These are phyloP conservation scores for Halisarca cf. caerulea DNA, from an alignment of 37 sponge, comb jelly and placozoan genomes.

Conservation along the genomic window DNA sequence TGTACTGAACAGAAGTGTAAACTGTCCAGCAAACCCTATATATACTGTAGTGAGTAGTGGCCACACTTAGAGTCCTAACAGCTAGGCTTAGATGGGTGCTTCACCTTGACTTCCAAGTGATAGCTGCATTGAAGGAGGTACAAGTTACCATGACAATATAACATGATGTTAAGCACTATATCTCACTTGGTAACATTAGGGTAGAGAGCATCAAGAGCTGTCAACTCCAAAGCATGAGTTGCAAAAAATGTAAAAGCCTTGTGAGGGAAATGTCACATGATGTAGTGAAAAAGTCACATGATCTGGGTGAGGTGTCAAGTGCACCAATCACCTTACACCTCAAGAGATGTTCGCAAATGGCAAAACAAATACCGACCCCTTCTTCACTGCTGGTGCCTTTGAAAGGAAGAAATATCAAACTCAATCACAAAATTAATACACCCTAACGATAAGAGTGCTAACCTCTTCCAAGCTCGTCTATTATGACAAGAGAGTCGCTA, in stretches of 20 bases:
- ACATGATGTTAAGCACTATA: background rate
- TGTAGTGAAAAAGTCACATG: background rate
- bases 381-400: constrained; percentile 93
- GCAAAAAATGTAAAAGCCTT: constrained; percentile 81
- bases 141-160: background rate
- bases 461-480: constrained; percentile 96
- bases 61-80: too few species aligned
- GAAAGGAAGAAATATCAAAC: too few species aligned
- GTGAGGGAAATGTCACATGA: background rate
- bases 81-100: too few species aligned
- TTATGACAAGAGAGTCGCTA: constrained; percentile 73
- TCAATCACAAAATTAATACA: too few species aligned
- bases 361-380: constrained; percentile 94
- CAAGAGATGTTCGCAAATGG: constrained; percentile 90
- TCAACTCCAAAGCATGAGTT: constrained; percentile 92
- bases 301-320: background rate
- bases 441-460: background rate
- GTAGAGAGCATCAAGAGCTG: constrained; percentile 77
- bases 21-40: too few species aligned
- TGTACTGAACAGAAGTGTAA: too few species aligned
- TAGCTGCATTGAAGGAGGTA: constrained; percentile 47
- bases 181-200: constrained; percentile 94
- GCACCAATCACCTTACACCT: constrained; percentile 42
- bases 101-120: constrained; percentile 87
- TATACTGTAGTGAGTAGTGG: too few species aligned